phyloP scores from a whole-genome alignment of 30 jellyfish, hydroid and myxozoan genomes.

The Rhopilema esculentum region DNA sequence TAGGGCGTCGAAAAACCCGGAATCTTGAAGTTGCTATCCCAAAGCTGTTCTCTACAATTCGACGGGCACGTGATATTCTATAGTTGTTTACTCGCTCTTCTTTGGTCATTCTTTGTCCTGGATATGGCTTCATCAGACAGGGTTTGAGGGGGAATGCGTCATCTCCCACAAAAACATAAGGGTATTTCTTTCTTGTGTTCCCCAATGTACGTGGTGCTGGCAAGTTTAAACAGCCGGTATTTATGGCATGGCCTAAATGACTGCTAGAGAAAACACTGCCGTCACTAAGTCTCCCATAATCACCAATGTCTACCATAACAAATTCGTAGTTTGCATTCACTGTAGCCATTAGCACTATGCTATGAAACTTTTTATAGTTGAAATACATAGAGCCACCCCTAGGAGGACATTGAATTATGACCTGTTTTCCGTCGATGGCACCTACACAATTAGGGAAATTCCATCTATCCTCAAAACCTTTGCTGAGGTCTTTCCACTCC shows the following conservation, averaged over 20 bases:
- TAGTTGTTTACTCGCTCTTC: slow-evolving; percentile 30
- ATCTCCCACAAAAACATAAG: slow-evolving; percentile 76
- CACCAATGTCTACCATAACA: slow-evolving; percentile 64
- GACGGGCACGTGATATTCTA: slow-evolving; percentile 74
- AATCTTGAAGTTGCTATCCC: slow-evolving; percentile 67
- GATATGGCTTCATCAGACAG: slow-evolving; percentile 71
- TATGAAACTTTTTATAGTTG: slow-evolving; percentile 59
- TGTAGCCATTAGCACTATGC: slow-evolving; percentile 69
- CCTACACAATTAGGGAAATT: slow-evolving; percentile 72
- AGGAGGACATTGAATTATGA: slow-evolving; percentile 62
- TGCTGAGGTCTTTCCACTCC: slow-evolving; percentile 51
- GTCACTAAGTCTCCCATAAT: slow-evolving; percentile 67
- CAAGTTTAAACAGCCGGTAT: slow-evolving; percentile 17
- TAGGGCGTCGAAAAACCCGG: slow-evolving; percentile 66
- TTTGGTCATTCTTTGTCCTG: slow-evolving; percentile 11
- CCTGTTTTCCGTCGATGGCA: slow-evolving; percentile 81
- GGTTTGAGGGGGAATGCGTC: slow-evolving; percentile 64
- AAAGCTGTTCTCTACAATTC: slow-evolving; percentile 63
- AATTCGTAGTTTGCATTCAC: slow-evolving; percentile 68
- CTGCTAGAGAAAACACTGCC: slow-evolving; percentile 66
- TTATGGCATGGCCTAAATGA: slow-evolving; percentile 61
- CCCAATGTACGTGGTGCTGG: slow-evolving; percentile 43
- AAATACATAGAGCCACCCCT: slow-evolving; percentile 72
- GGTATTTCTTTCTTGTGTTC: slow-evolving; percentile 22
- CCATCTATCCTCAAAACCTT: slow-evolving; percentile 72